Evolutionary conservation across 1,140 invertebrate genomes (phyloP), one percentile per base, ranked within the genome.

Genomic region (Drosophila setifemur): DNA sequence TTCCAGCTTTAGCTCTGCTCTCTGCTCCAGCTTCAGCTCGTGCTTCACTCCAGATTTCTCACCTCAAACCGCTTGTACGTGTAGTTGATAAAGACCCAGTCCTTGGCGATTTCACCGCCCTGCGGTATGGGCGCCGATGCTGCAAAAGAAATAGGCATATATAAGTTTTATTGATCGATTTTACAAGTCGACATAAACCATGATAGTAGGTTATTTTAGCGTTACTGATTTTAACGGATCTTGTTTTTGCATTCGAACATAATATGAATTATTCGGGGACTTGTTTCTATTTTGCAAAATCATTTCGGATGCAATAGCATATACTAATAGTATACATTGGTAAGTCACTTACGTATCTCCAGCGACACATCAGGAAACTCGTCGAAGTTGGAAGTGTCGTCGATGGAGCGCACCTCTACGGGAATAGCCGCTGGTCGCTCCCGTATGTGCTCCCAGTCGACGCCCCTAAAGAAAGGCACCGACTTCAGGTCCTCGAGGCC

Each of bases 21-120:
- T 28, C 11, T 58, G 35, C 9, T 58, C 14, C 53, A 63, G 57
- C 42, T 64, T 14, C 25, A 3, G 4, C 14, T 64, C 58, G 29
- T 37, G 60, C 60, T 79, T 90, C 78, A 90, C 60, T 90, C 88
- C 68, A 90, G 57, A 57, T 89, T 90, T 74, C 88, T 81, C 58
- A 90, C 98, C 91, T 99, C 98, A 91, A 99, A 99, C 67, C 98
- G 93, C 91, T 99, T 99, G 93, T 99, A 99, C 58, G 98, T 99
- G 91, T 99, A 99, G 92, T 99, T 99, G 86, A 99, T 98, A 91
- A 99, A 99, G 44, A 99, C 98, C 98, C 97, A 99, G 92, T 99
- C 98, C 92, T 99, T 99, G 67, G 94, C 95, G 57, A 95, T 94
- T 90, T 97, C 96, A 44, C 95, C 95, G 81, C 96, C 95, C 90